Conservation (phyloP, 2,888 invertebrate genomes). For the Noctuana brunneofusca region DNA sequence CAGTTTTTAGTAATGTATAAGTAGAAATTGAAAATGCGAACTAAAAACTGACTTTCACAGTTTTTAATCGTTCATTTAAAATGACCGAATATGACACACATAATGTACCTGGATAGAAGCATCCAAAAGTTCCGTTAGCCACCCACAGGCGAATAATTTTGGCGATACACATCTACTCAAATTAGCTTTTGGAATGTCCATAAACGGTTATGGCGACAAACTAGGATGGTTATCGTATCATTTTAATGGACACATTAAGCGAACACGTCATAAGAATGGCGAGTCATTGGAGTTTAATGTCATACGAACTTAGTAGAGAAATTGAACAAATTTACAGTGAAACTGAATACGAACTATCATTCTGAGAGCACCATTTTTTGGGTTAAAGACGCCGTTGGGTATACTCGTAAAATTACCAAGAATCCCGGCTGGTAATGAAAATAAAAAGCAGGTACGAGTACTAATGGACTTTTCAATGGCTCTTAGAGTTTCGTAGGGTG, state of each 20-base stretch:
- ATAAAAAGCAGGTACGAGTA: no score
- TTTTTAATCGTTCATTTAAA: not conserved
- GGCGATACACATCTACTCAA: conserved; percentile 7
- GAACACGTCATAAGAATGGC: not conserved
- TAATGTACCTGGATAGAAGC: not conserved
- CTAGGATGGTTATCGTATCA: conserved; percentile 2
- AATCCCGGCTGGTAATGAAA: no score
- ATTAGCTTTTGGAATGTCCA: conserved; percentile 4
- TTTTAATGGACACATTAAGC: conserved; percentile 10
- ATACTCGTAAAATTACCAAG: no score
- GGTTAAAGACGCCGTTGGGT: no score
- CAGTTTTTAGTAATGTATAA: no score
- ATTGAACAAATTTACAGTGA: not conserved
- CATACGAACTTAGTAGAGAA: not conserved
- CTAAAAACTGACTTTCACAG: not conserved
- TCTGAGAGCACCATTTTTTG: no score
- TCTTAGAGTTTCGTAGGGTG: no score
- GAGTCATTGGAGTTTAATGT: not conserved
- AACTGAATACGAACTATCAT: not conserved
- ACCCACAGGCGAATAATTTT: conserved; percentile 2
- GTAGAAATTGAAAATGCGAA: no score
- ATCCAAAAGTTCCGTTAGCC: not conserved
- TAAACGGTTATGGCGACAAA: conserved; percentile 1
- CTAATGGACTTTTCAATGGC: no score
- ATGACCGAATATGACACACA: not conserved